A percentile compares a stretch with the other conserved stretches of the same genome.
Evolutionary conservation across 2,888 invertebrate species (phyloP).

Genomic region (Lottia gigantea): DNA sequence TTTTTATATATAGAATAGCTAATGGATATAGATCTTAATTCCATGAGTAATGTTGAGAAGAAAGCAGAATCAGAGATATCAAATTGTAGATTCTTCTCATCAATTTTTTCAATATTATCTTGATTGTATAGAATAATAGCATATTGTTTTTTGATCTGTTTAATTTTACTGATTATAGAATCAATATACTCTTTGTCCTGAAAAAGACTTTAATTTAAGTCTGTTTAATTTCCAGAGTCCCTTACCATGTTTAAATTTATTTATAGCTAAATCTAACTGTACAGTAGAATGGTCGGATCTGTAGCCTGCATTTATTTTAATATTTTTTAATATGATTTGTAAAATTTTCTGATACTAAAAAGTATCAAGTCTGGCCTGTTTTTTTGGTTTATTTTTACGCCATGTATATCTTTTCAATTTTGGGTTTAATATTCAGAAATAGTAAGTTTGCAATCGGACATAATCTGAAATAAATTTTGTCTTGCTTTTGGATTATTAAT

Average conservation of each 20-base stretch:
- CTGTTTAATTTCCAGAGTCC: conserved; percentile 18
- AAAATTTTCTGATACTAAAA: conserved; percentile 14
- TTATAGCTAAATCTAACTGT: conserved; percentile 1
- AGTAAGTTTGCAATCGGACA: too few species aligned
- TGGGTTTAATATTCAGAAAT: too few species aligned
- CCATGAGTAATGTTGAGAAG: neutral
- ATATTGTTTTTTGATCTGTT: neutral
- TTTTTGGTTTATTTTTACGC: too few species aligned
- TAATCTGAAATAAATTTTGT: too few species aligned
- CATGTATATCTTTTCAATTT: too few species aligned
- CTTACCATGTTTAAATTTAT: conserved; percentile 15
- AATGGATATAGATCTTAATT: neutral
- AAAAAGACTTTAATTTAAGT: conserved; percentile 5
- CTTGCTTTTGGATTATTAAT: too few species aligned
- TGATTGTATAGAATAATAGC: neutral
- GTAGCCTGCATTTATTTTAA: conserved; percentile 11
- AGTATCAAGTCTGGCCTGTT: conserved; percentile 14
- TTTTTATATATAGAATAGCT: neutral
- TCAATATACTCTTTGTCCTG: conserved; percentile 4
- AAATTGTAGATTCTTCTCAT: neutral
- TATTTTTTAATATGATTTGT: neutral
- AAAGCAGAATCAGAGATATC: neutral
- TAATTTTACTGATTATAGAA: neutral
- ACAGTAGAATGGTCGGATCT: conserved; percentile 20
- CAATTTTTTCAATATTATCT: neutral